Base-by-base conservation (phyloP, 2,113 vertebrate genomes). In the Campylorhamphus procurvoides region DNA sequence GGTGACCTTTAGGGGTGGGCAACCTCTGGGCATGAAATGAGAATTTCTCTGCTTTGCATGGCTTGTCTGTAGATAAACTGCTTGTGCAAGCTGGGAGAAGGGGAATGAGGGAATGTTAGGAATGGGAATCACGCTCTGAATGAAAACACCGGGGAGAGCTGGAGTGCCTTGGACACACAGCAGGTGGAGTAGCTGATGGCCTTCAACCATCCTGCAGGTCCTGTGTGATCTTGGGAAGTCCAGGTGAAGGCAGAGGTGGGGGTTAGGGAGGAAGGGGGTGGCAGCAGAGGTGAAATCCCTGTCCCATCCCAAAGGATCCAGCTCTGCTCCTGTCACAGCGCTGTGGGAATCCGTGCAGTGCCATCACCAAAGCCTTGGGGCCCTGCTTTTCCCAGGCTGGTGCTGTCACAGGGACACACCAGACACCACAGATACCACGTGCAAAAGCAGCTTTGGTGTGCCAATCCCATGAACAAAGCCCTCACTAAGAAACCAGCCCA, bases 1-100 rank as follows among this genome's bases (percentile, higher is more conserved):
- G 94, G 67, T 81, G 94, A 93, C 86, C 84, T 93, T 89, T 89
- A 84, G 79, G 86, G 40, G 17, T 74, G 79, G 82, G 84, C 27
- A 87, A 83, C 78, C 64, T 92, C 80, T 74, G 0, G 6, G 68
- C 87, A 89, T 42, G 90, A 86, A 85, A 94, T 75, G 79, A 91
- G 82, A 80, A 92, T 80, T 64, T 58, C 67, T 89, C 74, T 6
- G 19, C 10, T 77, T 78, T 67, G 74, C 37, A 27, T 24, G 67
- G 68, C 40, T 79, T 31, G 13, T 31, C 66, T 56, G 40, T 3
- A 37, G 84, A n/a, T 40, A 19, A 56, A 49, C 35, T 4, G 56
- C 7, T 1, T 1, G 39, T 9, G 40, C 16, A 10, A 52, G 50
- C 55, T 56, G 75, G 55, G 53, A 87, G 77, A 29, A 22, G 33